phyloP scores from a whole-genome alignment of 2,113 vertebrate genomes.

The Pygoscelis antarcticus region DNA sequence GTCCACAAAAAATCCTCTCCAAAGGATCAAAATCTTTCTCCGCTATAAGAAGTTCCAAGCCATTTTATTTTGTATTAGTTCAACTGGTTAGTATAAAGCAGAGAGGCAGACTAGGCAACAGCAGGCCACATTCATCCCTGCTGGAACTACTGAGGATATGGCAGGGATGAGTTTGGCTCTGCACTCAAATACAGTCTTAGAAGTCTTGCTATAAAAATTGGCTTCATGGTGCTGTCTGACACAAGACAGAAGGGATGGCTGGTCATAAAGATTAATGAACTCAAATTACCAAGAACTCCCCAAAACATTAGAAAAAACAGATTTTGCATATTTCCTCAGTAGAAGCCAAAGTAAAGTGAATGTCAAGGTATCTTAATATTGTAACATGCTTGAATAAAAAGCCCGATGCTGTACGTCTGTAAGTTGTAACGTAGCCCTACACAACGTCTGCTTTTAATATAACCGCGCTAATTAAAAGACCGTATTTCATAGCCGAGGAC shows the following conservation, averaged over 20 bases:
- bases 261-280: neutral
- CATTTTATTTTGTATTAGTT: neutral
- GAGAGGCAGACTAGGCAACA: neutral
- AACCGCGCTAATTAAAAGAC: fast-evolving
- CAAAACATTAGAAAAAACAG: neutral
- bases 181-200: neutral
- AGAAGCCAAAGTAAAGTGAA: neutral
- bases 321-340: neutral
- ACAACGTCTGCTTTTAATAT: neutral
- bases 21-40: neutral
- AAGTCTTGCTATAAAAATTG: neutral
- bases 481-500: neutral
- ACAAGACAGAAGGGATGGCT: neutral
- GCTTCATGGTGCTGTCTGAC: neutral
- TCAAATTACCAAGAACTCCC: neutral
- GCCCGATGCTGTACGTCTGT: fast-evolving
- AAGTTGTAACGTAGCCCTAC: fast-evolving
- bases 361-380: neutral
- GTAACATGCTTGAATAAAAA: neutral
- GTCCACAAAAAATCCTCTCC: neutral
- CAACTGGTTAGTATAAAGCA: neutral
- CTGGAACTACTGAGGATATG: neutral
- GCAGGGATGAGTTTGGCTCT: neutral
- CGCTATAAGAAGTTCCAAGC: neutral
- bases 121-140: neutral